Percentiles rank a stretch among this genome's conserved stretches.
Evolutionary conservation across 2,113 vertebrate genomes (phyloP).

Genomic region (Pteronura brasiliensis): DNA sequence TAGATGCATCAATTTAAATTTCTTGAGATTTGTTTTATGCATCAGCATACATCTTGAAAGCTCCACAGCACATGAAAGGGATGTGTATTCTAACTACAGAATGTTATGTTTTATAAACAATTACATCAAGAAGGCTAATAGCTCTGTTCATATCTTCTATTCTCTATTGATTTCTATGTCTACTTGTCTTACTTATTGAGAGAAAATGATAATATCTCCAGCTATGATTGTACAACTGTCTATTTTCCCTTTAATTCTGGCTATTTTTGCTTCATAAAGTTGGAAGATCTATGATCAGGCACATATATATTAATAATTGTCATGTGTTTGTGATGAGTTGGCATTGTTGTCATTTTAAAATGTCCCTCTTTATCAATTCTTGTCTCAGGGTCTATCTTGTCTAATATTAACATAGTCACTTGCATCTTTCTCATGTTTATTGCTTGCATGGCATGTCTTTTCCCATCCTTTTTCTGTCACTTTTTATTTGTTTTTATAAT

Average conservation of each 20-base stretch:
- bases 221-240: background rate
- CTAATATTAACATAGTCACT: background rate
- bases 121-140: background rate
- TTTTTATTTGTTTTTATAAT: conserved; percentile 7
- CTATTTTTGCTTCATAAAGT: background rate
- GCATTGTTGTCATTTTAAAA: background rate
- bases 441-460: background rate
- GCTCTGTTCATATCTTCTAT: background rate
- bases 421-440: background rate
- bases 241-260: background rate
- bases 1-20: background rate
- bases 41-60: background rate
- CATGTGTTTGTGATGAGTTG: background rate
- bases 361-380: background rate
- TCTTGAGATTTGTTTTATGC: background rate
- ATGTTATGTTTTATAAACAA: background rate
- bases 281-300: background rate
- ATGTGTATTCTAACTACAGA: background rate
- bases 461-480: background rate
- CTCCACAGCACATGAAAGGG: background rate
- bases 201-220: background rate
- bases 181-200: background rate
- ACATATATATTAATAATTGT: background rate
- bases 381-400: background rate
- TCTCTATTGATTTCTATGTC: background rate